Conservation (phyloP, 2,888 invertebrate species). For the Sesia bembeciformis region DNA sequence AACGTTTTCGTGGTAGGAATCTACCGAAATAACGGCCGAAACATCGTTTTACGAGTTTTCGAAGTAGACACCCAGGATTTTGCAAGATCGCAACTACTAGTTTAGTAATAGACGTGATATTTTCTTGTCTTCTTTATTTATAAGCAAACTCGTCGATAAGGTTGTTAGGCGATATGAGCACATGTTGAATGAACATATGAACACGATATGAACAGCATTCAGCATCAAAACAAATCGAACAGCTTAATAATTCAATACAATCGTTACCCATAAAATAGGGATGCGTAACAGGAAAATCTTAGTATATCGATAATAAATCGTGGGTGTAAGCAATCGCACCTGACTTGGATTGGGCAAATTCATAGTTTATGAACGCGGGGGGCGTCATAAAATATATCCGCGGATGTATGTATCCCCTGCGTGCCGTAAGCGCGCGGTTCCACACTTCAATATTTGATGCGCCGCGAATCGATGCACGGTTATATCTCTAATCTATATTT, state of each 20-base stretch:
- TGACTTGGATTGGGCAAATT: conserved; percentile 61
- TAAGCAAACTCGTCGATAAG: no score
- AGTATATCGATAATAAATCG: conserved; percentile 51
- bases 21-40: no score
- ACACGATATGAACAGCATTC: no score
- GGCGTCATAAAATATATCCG: conserved; percentile 39
- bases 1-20: no score
- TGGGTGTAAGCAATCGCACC: conserved; percentile 39
- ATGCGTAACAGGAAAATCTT: conserved; percentile 16
- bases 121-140: no score
- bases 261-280: conserved; percentile 30
- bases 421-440: conserved; percentile 30
- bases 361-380: conserved; percentile 54
- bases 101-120: no score
- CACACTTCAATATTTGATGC: conserved; percentile 62
- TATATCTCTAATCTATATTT: conserved; percentile 37
- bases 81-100: no score
- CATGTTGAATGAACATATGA: no score
- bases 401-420: conserved; percentile 47
- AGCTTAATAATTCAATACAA: conserved; percentile 48
- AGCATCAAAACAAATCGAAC: conserved; percentile 1
- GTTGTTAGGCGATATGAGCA: no score
- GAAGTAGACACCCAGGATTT: no score
- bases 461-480: conserved; percentile 44
- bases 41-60: no score